Percentiles rank a stretch among this genome's conserved stretches.
Evolutionary conservation across 2,113 vertebrate species (phyloP).

Genomic region (Desmodus rotundus): DNA sequence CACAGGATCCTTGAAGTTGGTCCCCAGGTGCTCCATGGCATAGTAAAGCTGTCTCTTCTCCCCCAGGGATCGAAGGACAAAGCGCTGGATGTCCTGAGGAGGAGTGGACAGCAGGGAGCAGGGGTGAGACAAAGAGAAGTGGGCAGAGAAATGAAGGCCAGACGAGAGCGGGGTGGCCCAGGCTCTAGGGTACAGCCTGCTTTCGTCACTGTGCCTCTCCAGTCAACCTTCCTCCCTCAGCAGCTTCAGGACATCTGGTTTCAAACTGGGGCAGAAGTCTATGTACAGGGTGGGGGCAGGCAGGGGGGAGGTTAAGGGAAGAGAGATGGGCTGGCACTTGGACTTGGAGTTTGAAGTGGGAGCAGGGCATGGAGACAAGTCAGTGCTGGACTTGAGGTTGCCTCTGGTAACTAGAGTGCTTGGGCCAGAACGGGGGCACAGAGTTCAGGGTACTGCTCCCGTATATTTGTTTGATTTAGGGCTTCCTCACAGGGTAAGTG

Average conservation of each 20-base stretch:
- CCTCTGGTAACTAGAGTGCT: neutral
- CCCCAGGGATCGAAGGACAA: slow-evolving; percentile 85
- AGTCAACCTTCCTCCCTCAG: neutral
- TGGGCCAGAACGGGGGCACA: neutral
- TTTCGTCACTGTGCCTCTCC: neutral
- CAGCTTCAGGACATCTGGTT: neutral
- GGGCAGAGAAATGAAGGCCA: neutral
- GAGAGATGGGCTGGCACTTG: neutral
- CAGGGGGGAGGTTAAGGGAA: neutral
- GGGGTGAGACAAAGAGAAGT: neutral
- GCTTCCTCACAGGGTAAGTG: neutral
- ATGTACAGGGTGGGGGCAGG: neutral
- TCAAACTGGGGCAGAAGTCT: neutral
- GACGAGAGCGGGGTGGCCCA: neutral
- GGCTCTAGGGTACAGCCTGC: neutral
- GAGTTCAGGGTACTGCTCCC: neutral
- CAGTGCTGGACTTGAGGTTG: neutral
- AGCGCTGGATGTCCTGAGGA: slow-evolving; percentile 85
- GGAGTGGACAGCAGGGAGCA: neutral
- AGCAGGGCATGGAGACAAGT: neutral
- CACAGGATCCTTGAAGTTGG: slow-evolving; percentile 92
- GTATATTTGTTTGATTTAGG: neutral
- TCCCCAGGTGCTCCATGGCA: slow-evolving; percentile 89
- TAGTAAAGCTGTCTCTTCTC: slow-evolving; percentile 96
- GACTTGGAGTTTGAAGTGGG: neutral